phyloP scores from a whole-genome alignment of 2,888 invertebrate genomes.

The Trichogramma dendrolimi region DNA sequence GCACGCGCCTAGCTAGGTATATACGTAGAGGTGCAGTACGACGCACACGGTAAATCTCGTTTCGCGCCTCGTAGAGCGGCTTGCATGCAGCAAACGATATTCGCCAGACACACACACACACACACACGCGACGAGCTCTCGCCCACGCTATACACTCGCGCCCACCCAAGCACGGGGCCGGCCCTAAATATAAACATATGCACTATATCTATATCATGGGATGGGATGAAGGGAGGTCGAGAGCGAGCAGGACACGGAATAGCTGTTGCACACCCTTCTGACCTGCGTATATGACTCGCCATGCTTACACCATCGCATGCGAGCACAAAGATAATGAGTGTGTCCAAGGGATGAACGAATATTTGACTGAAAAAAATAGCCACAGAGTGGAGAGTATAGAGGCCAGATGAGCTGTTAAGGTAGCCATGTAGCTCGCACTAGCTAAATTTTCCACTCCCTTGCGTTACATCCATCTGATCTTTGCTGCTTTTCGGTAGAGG shows the following conservation, averaged over 20 bases:
- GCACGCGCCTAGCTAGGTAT: constrained; percentile 29
- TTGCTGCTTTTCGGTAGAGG: neutral
- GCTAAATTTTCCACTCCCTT: constrained; percentile 23
- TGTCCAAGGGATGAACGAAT: no score
- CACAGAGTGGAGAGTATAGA: neutral
- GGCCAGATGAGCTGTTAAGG: no score
- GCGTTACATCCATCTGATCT: constrained; percentile 21
- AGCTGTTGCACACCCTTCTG: no score
- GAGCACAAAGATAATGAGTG: no score
- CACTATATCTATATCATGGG: constrained; percentile 8
- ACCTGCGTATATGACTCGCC: no score
- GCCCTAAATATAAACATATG: constrained; percentile 26
- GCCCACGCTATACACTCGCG: no score
- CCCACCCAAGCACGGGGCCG: neutral
- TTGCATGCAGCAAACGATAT: constrained; percentile 3
- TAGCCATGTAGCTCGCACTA: no score
- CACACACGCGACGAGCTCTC: neutral
- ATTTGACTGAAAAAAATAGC: neutral
- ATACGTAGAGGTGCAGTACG: no score
- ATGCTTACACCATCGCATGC: no score
- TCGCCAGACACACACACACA: constrained; percentile 4
- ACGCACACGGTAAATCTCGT: constrained; percentile 42
- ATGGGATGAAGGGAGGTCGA: neutral
- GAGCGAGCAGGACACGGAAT: neutral
- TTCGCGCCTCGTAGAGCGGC: constrained; percentile 41